Evolutionary conservation across 2,797 vertebrate genomes (phyloP).

Genomic region (Spheniscus humboldti): DNA sequence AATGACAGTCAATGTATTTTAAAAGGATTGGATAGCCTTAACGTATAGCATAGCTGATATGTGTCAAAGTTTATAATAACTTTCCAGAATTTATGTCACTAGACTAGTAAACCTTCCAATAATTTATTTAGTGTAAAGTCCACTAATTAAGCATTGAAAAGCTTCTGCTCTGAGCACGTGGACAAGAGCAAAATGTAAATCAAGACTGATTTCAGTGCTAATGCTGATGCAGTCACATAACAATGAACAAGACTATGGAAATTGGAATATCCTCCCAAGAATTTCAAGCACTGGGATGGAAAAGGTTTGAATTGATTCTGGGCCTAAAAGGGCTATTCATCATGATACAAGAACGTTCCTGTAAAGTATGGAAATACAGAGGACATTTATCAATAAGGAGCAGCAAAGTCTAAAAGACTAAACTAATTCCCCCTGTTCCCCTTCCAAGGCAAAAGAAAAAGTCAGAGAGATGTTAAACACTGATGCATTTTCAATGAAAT

Average conservation of each 20-base stretch:
- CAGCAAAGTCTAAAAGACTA: not conserved
- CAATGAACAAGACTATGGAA: not conserved
- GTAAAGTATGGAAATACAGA: not conserved
- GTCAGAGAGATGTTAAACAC: not conserved
- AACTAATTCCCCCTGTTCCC: not conserved
- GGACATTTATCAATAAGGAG: not conserved
- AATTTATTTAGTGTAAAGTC: not conserved
- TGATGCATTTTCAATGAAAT: not conserved
- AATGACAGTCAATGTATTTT: not conserved
- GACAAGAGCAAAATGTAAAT: slow-evolving; percentile 30
- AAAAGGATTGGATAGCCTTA: not conserved
- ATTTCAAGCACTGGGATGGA: not conserved
- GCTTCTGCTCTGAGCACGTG: not conserved
- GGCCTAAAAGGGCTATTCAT: not conserved
- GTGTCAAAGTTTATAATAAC: not conserved
- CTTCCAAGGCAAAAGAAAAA: not conserved
- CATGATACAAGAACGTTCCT: not conserved
- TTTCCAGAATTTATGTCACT: not conserved
- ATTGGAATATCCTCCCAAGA: slow-evolving; percentile 6
- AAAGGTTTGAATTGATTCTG: slow-evolving; percentile 25
- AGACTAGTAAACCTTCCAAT: not conserved
- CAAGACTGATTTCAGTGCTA: slow-evolving; percentile 24
- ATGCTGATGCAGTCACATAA: not conserved
- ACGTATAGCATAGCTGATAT: not conserved
- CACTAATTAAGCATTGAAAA: not conserved